Conservation (phyloP, 1,140 invertebrate species). For the Macrosteles quadrilineatus region DNA sequence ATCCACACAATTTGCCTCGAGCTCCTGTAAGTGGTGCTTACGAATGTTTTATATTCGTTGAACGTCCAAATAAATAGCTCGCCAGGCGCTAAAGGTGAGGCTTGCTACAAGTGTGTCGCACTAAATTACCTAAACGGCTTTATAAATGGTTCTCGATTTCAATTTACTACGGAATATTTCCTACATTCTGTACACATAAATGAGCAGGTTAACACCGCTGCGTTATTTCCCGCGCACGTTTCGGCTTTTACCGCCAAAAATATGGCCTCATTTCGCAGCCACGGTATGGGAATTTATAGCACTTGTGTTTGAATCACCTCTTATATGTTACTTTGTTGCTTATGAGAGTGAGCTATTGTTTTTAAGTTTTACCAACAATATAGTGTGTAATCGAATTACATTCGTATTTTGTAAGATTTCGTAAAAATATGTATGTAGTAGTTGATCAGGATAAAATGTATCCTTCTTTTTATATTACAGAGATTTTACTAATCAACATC, state of each 20-base stretch:
- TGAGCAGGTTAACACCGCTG: constrained; percentile 16
- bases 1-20: constrained; percentile 20
- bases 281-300: no score
- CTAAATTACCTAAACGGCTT: constrained; percentile 14
- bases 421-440: no score
- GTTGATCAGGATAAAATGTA: no score
- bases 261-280: constrained; percentile 1
- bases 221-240: constrained; percentile 17
- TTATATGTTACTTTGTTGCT: no score
- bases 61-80: constrained; percentile 25
- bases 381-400: no score
- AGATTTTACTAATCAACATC: no score
- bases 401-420: no score
- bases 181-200: constrained; percentile 26
- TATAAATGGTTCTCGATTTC: constrained; percentile 26
- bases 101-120: constrained; percentile 17
- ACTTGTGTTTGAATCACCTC: no score
- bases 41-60: constrained; percentile 20
- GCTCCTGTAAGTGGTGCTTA: constrained; percentile 23
- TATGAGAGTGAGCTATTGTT: no score
- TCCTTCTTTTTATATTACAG: no score
- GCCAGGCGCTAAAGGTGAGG: constrained; percentile 17
- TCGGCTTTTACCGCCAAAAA: constrained; percentile 4
- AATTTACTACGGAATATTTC: constrained; percentile 19
- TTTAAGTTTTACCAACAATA: no score